Percentiles rank a stretch among this genome's conserved stretches.
Conservation (phyloP, 2,888 invertebrate genomes). For the Diloba caeruleocephala region DNA sequence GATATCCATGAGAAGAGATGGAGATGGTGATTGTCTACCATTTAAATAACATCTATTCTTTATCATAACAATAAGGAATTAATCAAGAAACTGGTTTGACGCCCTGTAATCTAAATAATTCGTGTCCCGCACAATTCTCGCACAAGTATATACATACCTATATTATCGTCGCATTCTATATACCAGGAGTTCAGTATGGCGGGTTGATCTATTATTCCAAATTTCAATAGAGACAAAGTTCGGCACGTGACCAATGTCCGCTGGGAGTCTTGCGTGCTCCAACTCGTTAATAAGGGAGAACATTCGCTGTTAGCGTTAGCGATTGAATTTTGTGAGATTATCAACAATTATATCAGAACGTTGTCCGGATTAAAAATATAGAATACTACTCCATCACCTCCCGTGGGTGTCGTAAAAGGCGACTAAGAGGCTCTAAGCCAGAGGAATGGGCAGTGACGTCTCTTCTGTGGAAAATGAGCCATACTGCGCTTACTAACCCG, state of each 20-base stretch:
- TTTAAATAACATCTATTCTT: too few relatives aligned
- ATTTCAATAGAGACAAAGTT: constrained; percentile 53
- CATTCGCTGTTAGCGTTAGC: constrained; percentile 8
- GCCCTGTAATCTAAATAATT: constrained; percentile 14
- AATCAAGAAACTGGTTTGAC: not conserved
- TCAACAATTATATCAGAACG: too few relatives aligned
- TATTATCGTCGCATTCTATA: constrained; percentile 5
- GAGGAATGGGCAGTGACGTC: too few relatives aligned
- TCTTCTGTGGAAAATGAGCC: too few relatives aligned
- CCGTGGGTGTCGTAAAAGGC: too few relatives aligned
- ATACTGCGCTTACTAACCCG: too few relatives aligned
- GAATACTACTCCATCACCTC: too few relatives aligned
- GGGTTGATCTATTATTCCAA: constrained; percentile 49
- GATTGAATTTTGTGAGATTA: constrained; percentile 15
- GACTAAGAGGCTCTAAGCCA: too few relatives aligned
- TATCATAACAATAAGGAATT: too few relatives aligned
- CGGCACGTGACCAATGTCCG: constrained; percentile 47
- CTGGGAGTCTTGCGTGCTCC: constrained; percentile 28
- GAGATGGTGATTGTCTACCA: too few relatives aligned
- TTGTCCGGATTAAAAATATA: too few relatives aligned
- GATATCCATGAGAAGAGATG: too few relatives aligned
- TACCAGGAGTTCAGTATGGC: constrained; percentile 40
- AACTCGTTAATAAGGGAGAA: constrained; percentile 21
- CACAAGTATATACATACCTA: constrained; percentile 7
- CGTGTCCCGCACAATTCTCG: constrained; percentile 20